Percentiles rank a stretch among this genome's conserved stretches.
Evolutionary conservation across 2,797 vertebrate species (phyloP).

Genomic region (Tarsius wallacei): DNA sequence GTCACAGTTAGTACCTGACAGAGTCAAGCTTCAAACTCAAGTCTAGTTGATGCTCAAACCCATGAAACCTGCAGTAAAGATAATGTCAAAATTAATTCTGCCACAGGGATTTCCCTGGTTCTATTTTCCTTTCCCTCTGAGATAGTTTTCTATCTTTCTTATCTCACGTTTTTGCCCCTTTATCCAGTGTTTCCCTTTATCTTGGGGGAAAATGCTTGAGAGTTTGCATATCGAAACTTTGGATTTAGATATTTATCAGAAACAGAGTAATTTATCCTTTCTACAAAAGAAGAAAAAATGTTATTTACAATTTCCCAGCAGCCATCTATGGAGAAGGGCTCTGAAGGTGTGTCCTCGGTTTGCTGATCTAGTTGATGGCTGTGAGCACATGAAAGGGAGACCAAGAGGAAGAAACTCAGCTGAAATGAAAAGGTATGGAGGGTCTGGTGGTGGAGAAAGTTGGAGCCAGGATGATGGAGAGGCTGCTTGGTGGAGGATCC

Average conservation of each 20-base stretch:
- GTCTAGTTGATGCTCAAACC: background rate
- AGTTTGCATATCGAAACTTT: background rate
- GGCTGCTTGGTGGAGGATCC: background rate
- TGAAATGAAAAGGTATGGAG: background rate
- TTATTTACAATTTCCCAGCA: background rate
- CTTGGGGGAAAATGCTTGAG: background rate
- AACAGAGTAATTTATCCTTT: background rate
- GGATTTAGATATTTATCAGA: background rate
- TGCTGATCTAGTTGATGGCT: background rate
- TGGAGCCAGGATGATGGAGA: background rate
- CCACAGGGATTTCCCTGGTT: background rate
- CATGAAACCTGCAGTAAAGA: background rate
- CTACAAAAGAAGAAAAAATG: background rate
- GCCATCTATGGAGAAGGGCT: background rate
- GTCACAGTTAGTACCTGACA: background rate
- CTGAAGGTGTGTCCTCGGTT: background rate
- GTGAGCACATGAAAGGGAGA: background rate
- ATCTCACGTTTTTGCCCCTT: background rate
- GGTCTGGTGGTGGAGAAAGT: background rate
- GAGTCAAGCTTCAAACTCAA: background rate
- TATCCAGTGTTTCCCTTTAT: background rate
- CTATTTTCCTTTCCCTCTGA: background rate
- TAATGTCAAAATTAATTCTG: background rate
- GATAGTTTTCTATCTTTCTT: background rate
- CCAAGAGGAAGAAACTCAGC: background rate